phyloP scores from a whole-genome alignment of 2,888 invertebrate species.

The Drosophila testacea region DNA sequence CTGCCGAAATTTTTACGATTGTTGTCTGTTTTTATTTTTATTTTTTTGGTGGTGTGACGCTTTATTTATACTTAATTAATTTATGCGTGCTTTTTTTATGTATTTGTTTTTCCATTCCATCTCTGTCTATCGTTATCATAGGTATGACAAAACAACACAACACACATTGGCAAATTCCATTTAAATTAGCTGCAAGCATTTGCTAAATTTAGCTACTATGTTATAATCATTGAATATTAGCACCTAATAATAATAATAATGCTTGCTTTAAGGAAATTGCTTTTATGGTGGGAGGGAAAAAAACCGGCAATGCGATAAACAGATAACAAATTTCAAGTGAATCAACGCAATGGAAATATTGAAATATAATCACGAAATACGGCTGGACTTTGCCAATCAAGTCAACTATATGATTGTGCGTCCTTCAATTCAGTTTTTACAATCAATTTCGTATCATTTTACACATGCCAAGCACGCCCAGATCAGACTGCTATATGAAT shows the following conservation, averaged over 20 bases:
- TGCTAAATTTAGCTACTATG: slow-evolving; percentile 34
- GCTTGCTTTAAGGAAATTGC: slow-evolving; percentile 17
- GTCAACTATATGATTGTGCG: slow-evolving; percentile 29
- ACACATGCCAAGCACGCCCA: slow-evolving; percentile 51
- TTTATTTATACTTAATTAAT: slow-evolving; percentile 55
- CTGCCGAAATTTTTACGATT: slow-evolving; percentile 42
- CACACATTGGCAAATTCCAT: slow-evolving; percentile 36
- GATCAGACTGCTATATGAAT: slow-evolving; percentile 7
- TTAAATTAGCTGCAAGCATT: slow-evolving; percentile 36
- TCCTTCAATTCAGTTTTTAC: slow-evolving; percentile 41
- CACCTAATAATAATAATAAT: slow-evolving; percentile 12
- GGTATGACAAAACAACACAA: slow-evolving; percentile 26
- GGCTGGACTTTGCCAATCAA: slow-evolving; percentile 14
- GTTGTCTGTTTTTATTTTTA: slow-evolving; percentile 1
- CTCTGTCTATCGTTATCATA: slow-evolving; percentile 18
- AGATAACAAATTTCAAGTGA: slow-evolving; percentile 44
- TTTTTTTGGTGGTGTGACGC: slow-evolving; percentile 23
- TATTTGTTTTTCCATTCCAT: slow-evolving; percentile 13
- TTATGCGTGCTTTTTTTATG: slow-evolving; percentile 34
- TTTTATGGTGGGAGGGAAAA: neutral
- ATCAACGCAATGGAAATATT: slow-evolving; percentile 12
- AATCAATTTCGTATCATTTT: slow-evolving; percentile 44
- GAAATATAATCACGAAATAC: slow-evolving; percentile 27
- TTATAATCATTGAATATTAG: slow-evolving; percentile 29
- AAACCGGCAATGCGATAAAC: slow-evolving; percentile 2